Percentiles rank a stretch among this genome's conserved stretches.
phyloP scores from a whole-genome alignment of 2,797 vertebrate species.

The Rhinatrema bivittatum region DNA sequence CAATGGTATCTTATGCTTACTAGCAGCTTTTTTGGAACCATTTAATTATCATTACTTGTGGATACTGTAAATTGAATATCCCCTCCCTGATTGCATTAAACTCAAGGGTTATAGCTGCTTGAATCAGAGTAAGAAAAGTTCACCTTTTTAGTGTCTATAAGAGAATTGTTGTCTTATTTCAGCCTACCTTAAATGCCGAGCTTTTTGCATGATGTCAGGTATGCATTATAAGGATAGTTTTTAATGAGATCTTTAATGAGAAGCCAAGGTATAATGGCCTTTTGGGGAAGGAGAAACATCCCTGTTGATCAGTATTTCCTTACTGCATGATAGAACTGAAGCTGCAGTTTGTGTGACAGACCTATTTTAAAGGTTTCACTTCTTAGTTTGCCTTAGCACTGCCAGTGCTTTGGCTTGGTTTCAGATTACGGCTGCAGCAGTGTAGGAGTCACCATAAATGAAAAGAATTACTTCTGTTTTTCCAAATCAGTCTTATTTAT shows the following conservation, averaged over 20 bases:
- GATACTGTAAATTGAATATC: conserved; percentile 78
- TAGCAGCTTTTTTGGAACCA: conserved; percentile 65
- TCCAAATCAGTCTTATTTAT: conserved; percentile 37
- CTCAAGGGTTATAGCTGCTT: conserved; percentile 57
- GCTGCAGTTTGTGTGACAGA: conserved; percentile 28
- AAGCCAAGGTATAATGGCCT: conserved; percentile 52
- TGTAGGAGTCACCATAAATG: conserved; percentile 25
- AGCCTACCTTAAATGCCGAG: conserved; percentile 58
- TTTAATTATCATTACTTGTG: conserved; percentile 74
- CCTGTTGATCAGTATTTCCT: conserved; percentile 51
- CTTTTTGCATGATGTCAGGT: conserved; percentile 53
- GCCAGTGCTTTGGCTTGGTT: conserved; percentile 14
- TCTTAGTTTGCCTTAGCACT: conserved; percentile 22
- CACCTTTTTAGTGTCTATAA: conserved; percentile 60
- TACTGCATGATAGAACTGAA: conserved; percentile 35
- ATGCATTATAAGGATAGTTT: conserved; percentile 54
- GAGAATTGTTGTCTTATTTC: conserved; percentile 57
- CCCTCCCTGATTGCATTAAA: conserved; percentile 69
- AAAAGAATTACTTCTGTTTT: conserved; percentile 20
- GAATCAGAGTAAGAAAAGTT: conserved; percentile 64
- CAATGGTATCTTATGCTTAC: conserved; percentile 71
- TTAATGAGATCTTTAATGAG: conserved; percentile 67
- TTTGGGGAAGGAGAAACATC: conserved; percentile 55
- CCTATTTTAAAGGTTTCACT: conserved; percentile 19
- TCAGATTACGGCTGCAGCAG: conserved; percentile 13